A percentile compares a stretch with the other conserved stretches of the same genome.
Evolutionary conservation across 2,888 invertebrate genomes (phyloP).

Genomic region (Platynereis dumerilii): DNA sequence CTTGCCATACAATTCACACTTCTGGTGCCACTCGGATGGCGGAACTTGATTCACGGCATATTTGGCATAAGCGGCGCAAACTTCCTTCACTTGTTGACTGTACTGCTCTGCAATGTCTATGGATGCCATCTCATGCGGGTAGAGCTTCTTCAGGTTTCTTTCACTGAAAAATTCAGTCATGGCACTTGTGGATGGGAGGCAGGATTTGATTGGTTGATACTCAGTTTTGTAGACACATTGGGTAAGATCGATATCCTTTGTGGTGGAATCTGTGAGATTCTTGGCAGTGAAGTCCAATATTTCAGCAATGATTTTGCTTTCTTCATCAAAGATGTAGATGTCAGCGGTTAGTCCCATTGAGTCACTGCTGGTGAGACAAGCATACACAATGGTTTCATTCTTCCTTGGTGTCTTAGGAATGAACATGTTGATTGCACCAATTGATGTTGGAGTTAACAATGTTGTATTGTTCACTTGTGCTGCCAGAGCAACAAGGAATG

Average conservation of each 20-base stretch:
- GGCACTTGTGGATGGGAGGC: conserved; percentile 11
- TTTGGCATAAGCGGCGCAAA: conserved; percentile 1
- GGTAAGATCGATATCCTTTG: conserved; percentile 2
- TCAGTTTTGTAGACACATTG: conserved; percentile 21
- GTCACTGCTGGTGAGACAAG: conserved; percentile 3
- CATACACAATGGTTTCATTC: background rate
- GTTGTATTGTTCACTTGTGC: conserved; percentile 10
- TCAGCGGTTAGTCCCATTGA: conserved; percentile 7
- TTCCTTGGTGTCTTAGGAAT: conserved; percentile 4
- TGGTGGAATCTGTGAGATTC: conserved; percentile 7
- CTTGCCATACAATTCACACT: background rate
- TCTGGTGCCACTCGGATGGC: background rate
- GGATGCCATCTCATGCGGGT: conserved; percentile 14
- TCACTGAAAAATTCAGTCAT: conserved; percentile 1
- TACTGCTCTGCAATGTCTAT: conserved; percentile 9
- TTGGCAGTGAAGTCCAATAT: conserved; percentile 17
- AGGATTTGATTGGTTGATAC: conserved; percentile 12
- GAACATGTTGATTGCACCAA: conserved; percentile 6
- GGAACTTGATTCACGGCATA: background rate
- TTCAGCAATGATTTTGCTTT: conserved; percentile 18
- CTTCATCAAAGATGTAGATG: conserved; percentile 9
- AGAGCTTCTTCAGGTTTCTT: conserved; percentile 14
- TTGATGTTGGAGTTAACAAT: conserved; percentile 3
- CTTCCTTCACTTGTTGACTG: background rate
- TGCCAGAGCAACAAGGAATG: conserved; percentile 17